Base-by-base conservation (phyloP, 2,797 vertebrate species). In the Falco novaeseelandiae region DNA sequence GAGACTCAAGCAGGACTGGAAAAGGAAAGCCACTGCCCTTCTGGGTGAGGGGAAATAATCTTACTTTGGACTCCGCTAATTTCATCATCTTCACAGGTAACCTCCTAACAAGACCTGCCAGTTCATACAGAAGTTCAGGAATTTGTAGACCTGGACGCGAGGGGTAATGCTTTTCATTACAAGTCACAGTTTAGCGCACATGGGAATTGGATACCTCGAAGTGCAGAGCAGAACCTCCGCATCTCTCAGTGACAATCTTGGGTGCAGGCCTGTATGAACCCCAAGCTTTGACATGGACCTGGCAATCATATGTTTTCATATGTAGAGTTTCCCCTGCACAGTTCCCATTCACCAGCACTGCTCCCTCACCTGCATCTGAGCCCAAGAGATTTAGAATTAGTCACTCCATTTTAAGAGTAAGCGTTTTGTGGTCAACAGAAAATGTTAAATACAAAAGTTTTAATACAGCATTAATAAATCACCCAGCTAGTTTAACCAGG, bases 291-390 rank as follows among this genome's bases (percentile, higher is more conserved):
- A 73, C 30, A 79, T 0, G 1, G 19, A 25, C 30, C 38, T 58
- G 49, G n/a, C 1, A 4, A 58, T 22, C 38, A 36, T n/a, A 58
- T 0, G 0, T 69, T 44, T 81, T 77, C 65, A 55, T 11, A 61
- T 7, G 14, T 32, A 29, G 69, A 29, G 44, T 6, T 7, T 65
- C 12, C 32, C 52, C 29, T 36, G 27, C 46, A 74, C 9, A 51
- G 42, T 36, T 83, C 72, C 42, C 54, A 16, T 25, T 36, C 49
- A 21, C 66, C 27, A 87, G 29, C 66, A 32, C 44, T 58, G n/a
- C 44, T 69, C 32, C 30, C 12, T 83, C 3, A 6, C 11, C 36
- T 25, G 34, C n/a, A 44, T 38, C 66, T 5, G 1, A 62, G 48
- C 15, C 34, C 36, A 62, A 51, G 26, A 73, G 36, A 72, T 48